These are phyloP conservation scores for Stercorarius parasiticus DNA, from an alignment of 2,113 vertebrate species.

Conservation along the genomic window DNA sequence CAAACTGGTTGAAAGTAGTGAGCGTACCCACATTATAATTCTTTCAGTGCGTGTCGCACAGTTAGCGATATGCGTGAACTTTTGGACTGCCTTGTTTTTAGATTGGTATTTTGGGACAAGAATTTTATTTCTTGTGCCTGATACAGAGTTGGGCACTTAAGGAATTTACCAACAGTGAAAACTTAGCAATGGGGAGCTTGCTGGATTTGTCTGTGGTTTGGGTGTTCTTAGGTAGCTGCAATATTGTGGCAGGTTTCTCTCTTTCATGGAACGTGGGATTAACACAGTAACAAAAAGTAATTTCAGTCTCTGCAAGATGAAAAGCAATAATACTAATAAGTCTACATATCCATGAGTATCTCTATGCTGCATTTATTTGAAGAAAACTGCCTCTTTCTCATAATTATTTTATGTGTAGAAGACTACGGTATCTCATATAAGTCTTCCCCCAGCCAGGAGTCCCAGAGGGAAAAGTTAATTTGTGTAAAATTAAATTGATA, in stretches of 20 bases:
- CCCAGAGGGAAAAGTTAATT: neutral
- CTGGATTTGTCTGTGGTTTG: neutral
- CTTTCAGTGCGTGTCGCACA: neutral
- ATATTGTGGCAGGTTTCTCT: neutral
- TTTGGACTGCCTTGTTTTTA: neutral
- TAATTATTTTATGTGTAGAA: neutral
- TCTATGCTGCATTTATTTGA: neutral
- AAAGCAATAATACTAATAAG: neutral
- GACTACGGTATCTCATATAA: neutral
- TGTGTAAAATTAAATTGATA: neutral
- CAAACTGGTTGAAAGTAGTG: neutral
- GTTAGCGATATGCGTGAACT: neutral
- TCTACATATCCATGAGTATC: neutral
- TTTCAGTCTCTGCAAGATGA: neutral
- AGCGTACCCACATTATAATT: neutral
- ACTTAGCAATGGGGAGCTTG: neutral
- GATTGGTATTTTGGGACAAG: neutral
- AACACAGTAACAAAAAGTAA: neutral
- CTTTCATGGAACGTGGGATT: neutral
- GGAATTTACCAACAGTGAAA: neutral
- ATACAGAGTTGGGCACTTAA: neutral
- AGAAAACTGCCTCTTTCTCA: neutral
- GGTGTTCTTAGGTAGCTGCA: neutral
- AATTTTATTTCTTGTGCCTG: neutral
- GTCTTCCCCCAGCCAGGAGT: neutral